These are phyloP conservation scores for Rhinopithecus roxellana DNA, from an alignment of 2,113 vertebrate species.

Conservation along the genomic window DNA sequence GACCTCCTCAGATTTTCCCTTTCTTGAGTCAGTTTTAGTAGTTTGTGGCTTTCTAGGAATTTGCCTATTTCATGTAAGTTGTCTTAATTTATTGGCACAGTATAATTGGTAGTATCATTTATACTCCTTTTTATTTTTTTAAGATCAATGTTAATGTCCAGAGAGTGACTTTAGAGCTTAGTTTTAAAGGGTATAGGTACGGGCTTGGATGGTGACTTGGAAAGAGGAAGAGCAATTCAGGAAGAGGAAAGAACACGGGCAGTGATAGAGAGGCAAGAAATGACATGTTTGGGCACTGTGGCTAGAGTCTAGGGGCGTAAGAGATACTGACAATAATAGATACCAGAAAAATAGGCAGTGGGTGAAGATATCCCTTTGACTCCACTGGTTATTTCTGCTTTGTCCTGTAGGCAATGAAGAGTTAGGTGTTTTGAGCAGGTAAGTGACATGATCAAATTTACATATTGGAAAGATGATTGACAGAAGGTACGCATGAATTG, in stretches of 20 bases:
- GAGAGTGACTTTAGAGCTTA: neutral
- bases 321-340: neutral
- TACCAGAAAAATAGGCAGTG: neutral
- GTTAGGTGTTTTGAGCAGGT: neutral
- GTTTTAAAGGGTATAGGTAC: neutral
- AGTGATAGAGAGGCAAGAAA: neutral
- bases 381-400: neutral
- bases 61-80: neutral
- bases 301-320: neutral
- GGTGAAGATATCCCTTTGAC: neutral
- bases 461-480: neutral
- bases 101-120: neutral
- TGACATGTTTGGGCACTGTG: neutral
- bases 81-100: neutral
- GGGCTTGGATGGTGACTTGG: neutral
- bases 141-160: neutral
- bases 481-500: neutral
- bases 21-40: neutral
- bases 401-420: neutral
- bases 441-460: neutral
- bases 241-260: neutral
- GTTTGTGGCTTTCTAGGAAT: neutral
- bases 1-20: neutral
- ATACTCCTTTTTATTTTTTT: neutral
- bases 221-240: neutral